Base-by-base conservation (phyloP, 2,113 vertebrate genomes). In the Mionectes macconnelli region DNA sequence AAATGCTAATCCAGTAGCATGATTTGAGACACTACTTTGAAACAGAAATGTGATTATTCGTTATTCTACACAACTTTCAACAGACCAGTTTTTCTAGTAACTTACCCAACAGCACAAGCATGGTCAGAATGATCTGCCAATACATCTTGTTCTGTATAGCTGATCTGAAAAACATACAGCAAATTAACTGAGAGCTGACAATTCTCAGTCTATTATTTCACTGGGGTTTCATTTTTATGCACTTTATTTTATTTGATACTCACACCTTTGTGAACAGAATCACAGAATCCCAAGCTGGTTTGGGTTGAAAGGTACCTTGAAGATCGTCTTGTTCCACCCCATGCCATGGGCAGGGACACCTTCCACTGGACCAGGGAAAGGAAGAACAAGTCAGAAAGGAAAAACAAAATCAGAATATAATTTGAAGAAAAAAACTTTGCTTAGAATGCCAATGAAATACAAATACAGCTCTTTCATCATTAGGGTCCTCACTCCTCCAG, bases 61-160 rank as follows among this genome's bases (percentile, higher is more conserved):
- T 63, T n/a, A 25, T 49, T 47, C 53, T 28, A 28, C 7, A 8
- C 7, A 4, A 63, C 28, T 73, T 31, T 30, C 31, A 57, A 11
- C 19, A 47, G 13, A 45, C 8, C n/a, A 24, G 0, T 21, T 56
- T 73, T 30, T 42, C 27, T 33, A 74, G 66, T 40, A 68, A 97
- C 98, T 98, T 96, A 98, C 98, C 97, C 82, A 95, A 87, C 0
- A 96, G 90, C 74, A 98, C 84, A 52, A 97, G 68, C 15, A 50
- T 2, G 33, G 84, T 42, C 72, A 52, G 94, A 87, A 97, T n/a
- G 64, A 91, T 97, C 49, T 80, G 84, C 94, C 44, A 93, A 30
- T 13, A 82, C 98, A 98, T 98, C 96, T 95, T 97, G 89, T 42
- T 96, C 79, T 75, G 55, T 75, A 74, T 80, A 70, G 63, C 14